These are phyloP conservation scores for Eristalis pertinax DNA, from an alignment of 2,888 invertebrate genomes.

Conservation along the genomic window DNA sequence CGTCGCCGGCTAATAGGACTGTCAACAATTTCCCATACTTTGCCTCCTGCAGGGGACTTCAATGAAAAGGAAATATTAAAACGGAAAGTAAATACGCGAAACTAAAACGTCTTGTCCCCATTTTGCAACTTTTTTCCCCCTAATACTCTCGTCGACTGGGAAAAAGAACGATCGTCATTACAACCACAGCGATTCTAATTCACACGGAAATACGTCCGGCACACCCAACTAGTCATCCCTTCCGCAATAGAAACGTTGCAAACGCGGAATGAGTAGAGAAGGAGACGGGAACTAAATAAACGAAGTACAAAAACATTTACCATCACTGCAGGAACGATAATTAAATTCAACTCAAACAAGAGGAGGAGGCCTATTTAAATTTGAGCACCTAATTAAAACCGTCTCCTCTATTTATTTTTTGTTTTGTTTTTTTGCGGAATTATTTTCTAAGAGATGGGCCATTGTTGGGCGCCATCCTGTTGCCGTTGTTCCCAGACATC, in stretches of 20 bases:
- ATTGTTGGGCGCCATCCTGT: not conserved
- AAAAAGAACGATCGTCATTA: not conserved
- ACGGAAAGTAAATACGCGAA: not conserved
- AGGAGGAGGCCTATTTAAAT: not conserved
- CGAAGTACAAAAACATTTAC: not conserved
- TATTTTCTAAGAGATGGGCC: not conserved
- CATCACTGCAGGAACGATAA: not conserved
- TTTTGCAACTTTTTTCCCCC: not conserved
- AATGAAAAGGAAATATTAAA: not conserved
- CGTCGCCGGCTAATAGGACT: not conserved
- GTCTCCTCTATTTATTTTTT: not conserved
- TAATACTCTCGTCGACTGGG: not conserved
- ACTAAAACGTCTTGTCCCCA: not conserved
- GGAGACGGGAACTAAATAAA: conserved; percentile 4
- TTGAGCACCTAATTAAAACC: conserved; percentile 22
- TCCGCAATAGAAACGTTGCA: not conserved
- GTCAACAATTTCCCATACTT: not conserved
- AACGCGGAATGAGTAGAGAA: not conserved
- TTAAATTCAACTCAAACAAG: conserved; percentile 4
- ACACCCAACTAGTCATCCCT: not conserved
- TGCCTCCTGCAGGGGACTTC: not conserved
- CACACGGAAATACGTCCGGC: not conserved
- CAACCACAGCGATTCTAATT: not conserved
- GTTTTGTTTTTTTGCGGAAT: not conserved
- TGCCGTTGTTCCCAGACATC: not conserved